A percentile compares a stretch with the other conserved stretches of the same genome.
These are phyloP conservation scores for Lichenostomus cassidix DNA, from an alignment of 2,113 vertebrate genomes.

Conservation along the genomic window DNA sequence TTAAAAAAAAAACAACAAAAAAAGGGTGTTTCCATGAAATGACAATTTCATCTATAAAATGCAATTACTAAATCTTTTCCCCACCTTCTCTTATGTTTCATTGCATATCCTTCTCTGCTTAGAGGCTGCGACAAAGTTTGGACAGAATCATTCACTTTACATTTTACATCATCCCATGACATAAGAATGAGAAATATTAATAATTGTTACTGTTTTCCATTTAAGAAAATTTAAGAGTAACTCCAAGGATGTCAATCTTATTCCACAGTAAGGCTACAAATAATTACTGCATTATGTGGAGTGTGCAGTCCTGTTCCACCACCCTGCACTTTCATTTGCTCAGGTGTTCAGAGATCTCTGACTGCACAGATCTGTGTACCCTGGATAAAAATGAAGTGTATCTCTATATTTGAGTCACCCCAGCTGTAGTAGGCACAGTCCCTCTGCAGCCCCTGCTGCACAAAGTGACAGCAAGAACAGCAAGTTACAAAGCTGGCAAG, in stretches of 20 bases:
- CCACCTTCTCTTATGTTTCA: background rate
- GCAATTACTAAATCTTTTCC: background rate
- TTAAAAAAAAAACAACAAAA: background rate
- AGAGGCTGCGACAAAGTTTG: background rate
- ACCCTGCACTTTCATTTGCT: background rate
- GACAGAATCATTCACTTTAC: background rate
- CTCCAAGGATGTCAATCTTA: background rate
- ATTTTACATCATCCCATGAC: background rate
- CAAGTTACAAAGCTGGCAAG: accelerated
- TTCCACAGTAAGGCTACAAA: background rate
- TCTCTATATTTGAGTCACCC: background rate
- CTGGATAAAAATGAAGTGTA: accelerated
- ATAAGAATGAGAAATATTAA: background rate
- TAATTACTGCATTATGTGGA: background rate
- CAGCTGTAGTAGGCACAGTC: background rate
- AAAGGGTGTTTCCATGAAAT: background rate
- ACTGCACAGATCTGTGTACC: no score
- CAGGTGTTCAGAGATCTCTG: background rate
- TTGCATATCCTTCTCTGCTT: background rate
- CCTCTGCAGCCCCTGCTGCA: background rate
- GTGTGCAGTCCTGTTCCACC: background rate
- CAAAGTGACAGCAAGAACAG: accelerated
- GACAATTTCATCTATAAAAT: background rate
- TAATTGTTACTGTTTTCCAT: background rate
- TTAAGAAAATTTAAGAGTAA: background rate